Conservation (phyloP, 92 coral and sea anemone species). For the Chrysogorgia sp. region DNA sequence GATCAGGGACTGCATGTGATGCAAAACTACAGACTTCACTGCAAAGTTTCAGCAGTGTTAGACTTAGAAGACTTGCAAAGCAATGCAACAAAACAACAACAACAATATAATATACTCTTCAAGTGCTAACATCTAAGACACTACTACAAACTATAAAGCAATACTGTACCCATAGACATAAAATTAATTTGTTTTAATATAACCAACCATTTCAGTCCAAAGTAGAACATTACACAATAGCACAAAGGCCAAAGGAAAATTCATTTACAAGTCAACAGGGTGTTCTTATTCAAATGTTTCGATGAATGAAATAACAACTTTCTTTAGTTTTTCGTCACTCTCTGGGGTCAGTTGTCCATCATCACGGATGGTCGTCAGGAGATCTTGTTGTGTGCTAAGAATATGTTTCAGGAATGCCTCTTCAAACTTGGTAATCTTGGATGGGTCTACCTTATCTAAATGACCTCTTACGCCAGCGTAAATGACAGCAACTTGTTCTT, state of each 20-base stretch:
- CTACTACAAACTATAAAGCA: too few relatives aligned
- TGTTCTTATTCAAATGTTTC: constrained; percentile 77
- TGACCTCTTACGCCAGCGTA: constrained; percentile 99
- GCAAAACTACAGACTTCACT: too few relatives aligned
- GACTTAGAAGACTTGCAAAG: too few relatives aligned
- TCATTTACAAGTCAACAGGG: not conserved
- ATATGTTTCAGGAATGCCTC: constrained; percentile 96
- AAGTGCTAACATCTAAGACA: too few relatives aligned
- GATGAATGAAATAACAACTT: constrained; percentile 81
- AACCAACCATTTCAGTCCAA: constrained; percentile 27
- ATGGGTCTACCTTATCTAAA: constrained; percentile 93
- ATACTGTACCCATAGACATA: not conserved
- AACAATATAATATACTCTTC: too few relatives aligned
- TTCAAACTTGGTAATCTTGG: constrained; percentile 91
- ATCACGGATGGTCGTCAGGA: constrained; percentile 79
- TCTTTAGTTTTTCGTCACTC: constrained; percentile 90
- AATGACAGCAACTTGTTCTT: constrained; percentile 96
- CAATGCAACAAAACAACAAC: too few relatives aligned
- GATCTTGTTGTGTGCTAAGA: constrained; percentile 88
- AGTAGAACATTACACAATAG: constrained; percentile 22
- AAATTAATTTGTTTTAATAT: constrained; percentile 40
- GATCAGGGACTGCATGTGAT: too few relatives aligned
- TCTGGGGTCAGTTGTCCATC: constrained; percentile 90
- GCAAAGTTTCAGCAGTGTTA: too few relatives aligned
- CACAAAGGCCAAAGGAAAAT: constrained; percentile 9